Evolutionary conservation across 2,888 invertebrate species (phyloP).

Genomic region (Shargacucullia verbasci): DNA sequence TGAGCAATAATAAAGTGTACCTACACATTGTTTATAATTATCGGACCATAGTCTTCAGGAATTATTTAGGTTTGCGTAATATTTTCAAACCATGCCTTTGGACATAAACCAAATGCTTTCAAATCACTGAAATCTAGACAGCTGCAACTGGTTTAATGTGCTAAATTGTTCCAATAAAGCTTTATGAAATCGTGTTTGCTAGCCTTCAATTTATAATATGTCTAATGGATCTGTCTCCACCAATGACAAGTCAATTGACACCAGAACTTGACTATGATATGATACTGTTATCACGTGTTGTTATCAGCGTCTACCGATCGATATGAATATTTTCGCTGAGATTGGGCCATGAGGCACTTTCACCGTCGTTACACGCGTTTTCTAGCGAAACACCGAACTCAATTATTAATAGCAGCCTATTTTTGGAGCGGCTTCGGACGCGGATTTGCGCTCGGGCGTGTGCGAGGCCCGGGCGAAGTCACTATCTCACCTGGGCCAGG

Average conservation of each 20-base stretch:
- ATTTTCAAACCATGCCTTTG: slow-evolving; percentile 6
- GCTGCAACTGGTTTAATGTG: slow-evolving; percentile 29
- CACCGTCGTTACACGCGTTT: slow-evolving; percentile 89
- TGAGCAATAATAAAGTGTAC: slow-evolving; percentile 4
- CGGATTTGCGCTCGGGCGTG: slow-evolving; percentile 87
- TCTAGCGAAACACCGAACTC: slow-evolving; percentile 89
- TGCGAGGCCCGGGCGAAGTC: slow-evolving; percentile 89
- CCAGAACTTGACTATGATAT: slow-evolving; percentile 58
- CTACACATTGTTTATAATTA: slow-evolving; percentile 35
- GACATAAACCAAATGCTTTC: background rate
- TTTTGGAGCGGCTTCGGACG: slow-evolving; percentile 88
- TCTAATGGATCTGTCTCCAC: slow-evolving; percentile 71
- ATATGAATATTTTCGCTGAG: slow-evolving; percentile 84
- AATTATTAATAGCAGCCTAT: slow-evolving; percentile 89
- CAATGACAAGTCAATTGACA: slow-evolving; percentile 72
- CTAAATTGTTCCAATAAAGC: slow-evolving; percentile 51
- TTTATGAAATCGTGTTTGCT: slow-evolving; percentile 56
- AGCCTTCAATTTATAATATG: slow-evolving; percentile 65
- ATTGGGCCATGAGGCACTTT: slow-evolving; percentile 91
- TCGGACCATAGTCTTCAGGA: slow-evolving; percentile 2
- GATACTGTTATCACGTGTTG: slow-evolving; percentile 80
- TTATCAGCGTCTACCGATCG: slow-evolving; percentile 81
- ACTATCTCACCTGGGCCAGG: slow-evolving; percentile 97
- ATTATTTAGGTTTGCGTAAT: slow-evolving; percentile 4
- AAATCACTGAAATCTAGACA: slow-evolving; percentile 37